Base-by-base conservation (phyloP, 2,797 vertebrate genomes). In the Alfaro cultratus region DNA sequence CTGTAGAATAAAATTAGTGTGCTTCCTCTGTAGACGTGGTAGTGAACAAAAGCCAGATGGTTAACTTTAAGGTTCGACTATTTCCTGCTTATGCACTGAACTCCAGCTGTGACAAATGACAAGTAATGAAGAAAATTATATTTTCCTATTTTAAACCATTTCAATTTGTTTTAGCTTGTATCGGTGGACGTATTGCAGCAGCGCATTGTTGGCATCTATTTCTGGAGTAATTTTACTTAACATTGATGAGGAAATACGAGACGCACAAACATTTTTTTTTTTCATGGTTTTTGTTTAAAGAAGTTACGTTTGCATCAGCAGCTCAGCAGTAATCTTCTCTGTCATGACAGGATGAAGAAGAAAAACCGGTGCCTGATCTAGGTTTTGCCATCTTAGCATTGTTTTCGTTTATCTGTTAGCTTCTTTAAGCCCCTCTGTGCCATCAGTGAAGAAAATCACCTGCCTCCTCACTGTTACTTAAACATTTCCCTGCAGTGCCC, bases 401-500 rank as follows among this genome's bases (percentile, higher is more conserved):
- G 49, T 70, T 1, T 71, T 29, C 43, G 26, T 76, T 73, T 39
- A 67, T 29, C 34, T 31, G 55, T 29, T 9, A 41, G 73, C 7
- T 51, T 36, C 55, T 80, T 60, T 16, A 36, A 83, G 41, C n/a
- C 1, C 10, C 71, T 39, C 62, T 76, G 45, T 86, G 82, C 82
- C 82, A 80, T 53, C 79, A 16, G 11, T 49, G 83, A 88, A 86
- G 86, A 86, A 85, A 81, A 75, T 29, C 53, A 29, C 78, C 57
- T 43, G 67, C 39, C 67, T 70, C 39, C 67, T 70, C 67, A 43
- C 39, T 12, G 29, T 47, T 46, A 0, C 31, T 29, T 53, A 31
- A 2, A 49, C 1, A 47, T 64, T 79, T 70, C 81, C 78, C 80
- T 45, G 46, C 87, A 73, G 88, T 79, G 83, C 8, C 77, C 81